phyloP scores from a whole-genome alignment of 2,113 vertebrate genomes.

The Thunnus maccoyii region DNA sequence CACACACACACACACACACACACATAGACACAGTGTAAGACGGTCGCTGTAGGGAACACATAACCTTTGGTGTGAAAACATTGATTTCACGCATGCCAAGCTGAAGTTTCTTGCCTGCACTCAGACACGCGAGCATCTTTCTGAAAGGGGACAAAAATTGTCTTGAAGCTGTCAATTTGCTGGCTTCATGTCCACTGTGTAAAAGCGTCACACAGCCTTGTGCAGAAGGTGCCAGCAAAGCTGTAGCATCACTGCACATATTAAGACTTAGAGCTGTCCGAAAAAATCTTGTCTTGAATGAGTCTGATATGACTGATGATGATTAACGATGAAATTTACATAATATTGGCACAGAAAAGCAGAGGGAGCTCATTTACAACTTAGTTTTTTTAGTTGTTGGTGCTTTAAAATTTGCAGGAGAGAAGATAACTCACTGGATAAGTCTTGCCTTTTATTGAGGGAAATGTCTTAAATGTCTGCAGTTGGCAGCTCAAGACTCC shows the following conservation, averaged over 20 bases:
- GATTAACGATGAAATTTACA: constrained; percentile 41
- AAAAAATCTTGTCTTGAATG: constrained; percentile 9
- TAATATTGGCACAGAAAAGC: constrained; percentile 6
- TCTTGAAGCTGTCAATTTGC: constrained; percentile 57
- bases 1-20: constrained; percentile 26
- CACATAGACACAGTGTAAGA: constrained; percentile 23
- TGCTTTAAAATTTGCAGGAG: constrained; percentile 11
- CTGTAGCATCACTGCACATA: constrained; percentile 50
- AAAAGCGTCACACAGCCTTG: constrained; percentile 22
- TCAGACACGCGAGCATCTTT: constrained; percentile 53
- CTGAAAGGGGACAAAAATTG: constrained; percentile 45
- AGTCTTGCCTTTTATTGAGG: constrained; percentile 21
- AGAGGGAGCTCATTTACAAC: not conserved
- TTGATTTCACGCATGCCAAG: constrained; percentile 77
- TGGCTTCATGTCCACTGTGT: constrained; percentile 33
- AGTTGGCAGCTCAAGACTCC: constrained; percentile 7
- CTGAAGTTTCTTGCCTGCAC: constrained; percentile 48
- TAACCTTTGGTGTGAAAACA: constrained; percentile 76
- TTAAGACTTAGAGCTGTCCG: constrained; percentile 23
- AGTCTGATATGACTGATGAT: constrained; percentile 9
- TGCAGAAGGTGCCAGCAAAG: constrained; percentile 31
- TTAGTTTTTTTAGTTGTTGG: not conserved
- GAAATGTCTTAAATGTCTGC: constrained; percentile 35
- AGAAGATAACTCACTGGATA: constrained; percentile 4
- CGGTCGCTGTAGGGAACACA: constrained; percentile 57